Conservation (phyloP, 2,113 vertebrate species). For the Ornithorhynchus anatinus region DNA sequence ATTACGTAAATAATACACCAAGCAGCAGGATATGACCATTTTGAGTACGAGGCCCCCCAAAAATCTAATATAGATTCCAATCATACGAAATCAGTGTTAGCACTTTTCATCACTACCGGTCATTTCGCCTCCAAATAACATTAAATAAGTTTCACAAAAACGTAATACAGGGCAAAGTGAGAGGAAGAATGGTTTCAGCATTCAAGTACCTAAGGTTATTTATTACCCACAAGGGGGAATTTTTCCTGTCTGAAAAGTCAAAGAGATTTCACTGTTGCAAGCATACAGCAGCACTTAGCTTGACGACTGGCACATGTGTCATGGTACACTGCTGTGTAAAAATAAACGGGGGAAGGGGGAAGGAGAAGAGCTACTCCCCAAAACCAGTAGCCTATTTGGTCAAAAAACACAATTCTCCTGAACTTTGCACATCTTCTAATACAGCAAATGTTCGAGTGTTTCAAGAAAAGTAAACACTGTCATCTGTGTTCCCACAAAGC, state of each 20-base stretch:
- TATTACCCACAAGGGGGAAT: slow-evolving; percentile 60
- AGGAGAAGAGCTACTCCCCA: slow-evolving; percentile 31
- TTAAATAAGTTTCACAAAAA: slow-evolving; percentile 38
- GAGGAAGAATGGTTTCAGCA: slow-evolving; percentile 55
- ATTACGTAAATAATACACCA: slow-evolving; percentile 46
- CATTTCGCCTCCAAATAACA: slow-evolving; percentile 46
- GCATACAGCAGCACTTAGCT: slow-evolving; percentile 46
- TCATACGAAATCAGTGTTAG: slow-evolving; percentile 22
- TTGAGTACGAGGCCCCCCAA: slow-evolving; percentile 7
- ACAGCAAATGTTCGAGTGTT: slow-evolving; percentile 39
- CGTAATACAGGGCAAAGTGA: slow-evolving; percentile 41
- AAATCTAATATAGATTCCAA: slow-evolving; percentile 37
- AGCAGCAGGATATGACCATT: slow-evolving; percentile 47
- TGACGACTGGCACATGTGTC: slow-evolving; percentile 9
- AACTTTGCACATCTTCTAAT: slow-evolving; percentile 44
- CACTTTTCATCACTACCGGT: slow-evolving; percentile 42
- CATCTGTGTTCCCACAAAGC: slow-evolving; percentile 46
- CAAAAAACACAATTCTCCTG: slow-evolving; percentile 48
- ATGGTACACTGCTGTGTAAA: slow-evolving; percentile 30
- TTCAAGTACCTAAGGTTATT: slow-evolving; percentile 43
- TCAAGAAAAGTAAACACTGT: slow-evolving; percentile 43
- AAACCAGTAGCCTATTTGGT: slow-evolving; percentile 50
- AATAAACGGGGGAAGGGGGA: slow-evolving; percentile 35
- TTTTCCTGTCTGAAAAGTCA: slow-evolving; percentile 37
- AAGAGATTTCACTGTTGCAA: slow-evolving; percentile 43